Percentiles rank a stretch among this genome's conserved stretches.
Evolutionary conservation across 2,797 vertebrate species (phyloP).

Genomic region (Muraenolepis orangiensis): DNA sequence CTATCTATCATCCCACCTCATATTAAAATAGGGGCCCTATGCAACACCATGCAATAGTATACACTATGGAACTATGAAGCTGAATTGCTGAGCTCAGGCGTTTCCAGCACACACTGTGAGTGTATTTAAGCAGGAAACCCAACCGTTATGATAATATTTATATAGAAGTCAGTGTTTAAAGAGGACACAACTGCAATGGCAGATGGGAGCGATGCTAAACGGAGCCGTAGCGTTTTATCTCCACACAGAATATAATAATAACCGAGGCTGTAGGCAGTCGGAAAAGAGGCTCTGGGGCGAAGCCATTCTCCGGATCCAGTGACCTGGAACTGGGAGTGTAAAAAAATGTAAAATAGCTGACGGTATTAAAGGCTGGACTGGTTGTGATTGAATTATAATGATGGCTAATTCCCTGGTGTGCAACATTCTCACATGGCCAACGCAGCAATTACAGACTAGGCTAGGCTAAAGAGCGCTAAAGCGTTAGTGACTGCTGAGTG

Average conservation of each 20-base stretch:
- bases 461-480: not conserved
- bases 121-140: not conserved
- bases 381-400: conserved; percentile 1
- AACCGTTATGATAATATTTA: not conserved
- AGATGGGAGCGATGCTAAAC: not conserved
- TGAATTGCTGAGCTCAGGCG: not conserved
- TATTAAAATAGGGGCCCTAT: not conserved
- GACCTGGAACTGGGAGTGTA: not conserved
- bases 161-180: not conserved
- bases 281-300: not conserved
- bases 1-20: not conserved
- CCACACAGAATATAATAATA: not conserved
- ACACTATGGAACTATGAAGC: not conserved
- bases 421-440: not conserved
- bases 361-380: not conserved
- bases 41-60: not conserved
- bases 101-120: not conserved
- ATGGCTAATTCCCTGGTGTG: not conserved
- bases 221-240: not conserved
- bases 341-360: not conserved
- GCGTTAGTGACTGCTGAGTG: not conserved
- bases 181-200: not conserved
- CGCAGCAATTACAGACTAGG: not conserved
- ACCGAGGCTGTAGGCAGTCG: not conserved
- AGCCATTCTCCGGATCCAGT: not conserved